Percentiles rank a stretch among this genome's conserved stretches.
Conservation (phyloP, 1,140 invertebrate species). For the Cotesia glomerata region DNA sequence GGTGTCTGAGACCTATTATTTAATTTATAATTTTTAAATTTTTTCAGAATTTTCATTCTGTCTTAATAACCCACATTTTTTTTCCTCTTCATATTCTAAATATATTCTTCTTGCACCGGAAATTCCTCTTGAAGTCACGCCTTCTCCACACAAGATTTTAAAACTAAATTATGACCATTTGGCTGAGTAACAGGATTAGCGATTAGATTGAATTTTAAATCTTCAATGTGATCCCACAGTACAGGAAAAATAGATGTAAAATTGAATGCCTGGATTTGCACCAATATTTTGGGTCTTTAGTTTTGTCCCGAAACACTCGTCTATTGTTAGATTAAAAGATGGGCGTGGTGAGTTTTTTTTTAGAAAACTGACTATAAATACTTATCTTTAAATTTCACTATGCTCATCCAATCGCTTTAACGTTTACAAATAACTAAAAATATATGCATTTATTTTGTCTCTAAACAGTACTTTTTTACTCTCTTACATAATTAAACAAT, state of each 20-base stretch:
- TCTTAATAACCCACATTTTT: neutral
- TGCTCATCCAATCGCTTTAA: neutral
- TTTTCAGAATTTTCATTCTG: neutral
- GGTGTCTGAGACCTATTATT: no score
- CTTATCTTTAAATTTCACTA: neutral
- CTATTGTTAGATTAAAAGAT: conserved; percentile 38
- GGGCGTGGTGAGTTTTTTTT: conserved; percentile 34
- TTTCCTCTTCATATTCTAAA: neutral
- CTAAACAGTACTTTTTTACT: no score
- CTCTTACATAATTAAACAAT: no score
- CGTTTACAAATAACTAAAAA: neutral
- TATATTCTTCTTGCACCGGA: neutral
- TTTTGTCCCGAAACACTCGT: conserved; percentile 42
- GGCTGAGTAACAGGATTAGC: conserved; percentile 53
- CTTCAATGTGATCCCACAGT: conserved; percentile 37
- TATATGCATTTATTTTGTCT: no score
- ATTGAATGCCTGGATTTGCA: conserved; percentile 46
- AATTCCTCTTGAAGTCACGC: neutral
- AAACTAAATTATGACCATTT: conserved; percentile 53
- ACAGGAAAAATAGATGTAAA: neutral
- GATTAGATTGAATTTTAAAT: conserved; percentile 50
- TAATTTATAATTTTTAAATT: no score
- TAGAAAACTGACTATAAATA: neutral
- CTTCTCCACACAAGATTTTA: neutral
- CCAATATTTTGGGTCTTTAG: conserved; percentile 55